Evolutionary conservation across 2,113 vertebrate species (phyloP).

Genomic region (Salvelinus sp.): DNA sequence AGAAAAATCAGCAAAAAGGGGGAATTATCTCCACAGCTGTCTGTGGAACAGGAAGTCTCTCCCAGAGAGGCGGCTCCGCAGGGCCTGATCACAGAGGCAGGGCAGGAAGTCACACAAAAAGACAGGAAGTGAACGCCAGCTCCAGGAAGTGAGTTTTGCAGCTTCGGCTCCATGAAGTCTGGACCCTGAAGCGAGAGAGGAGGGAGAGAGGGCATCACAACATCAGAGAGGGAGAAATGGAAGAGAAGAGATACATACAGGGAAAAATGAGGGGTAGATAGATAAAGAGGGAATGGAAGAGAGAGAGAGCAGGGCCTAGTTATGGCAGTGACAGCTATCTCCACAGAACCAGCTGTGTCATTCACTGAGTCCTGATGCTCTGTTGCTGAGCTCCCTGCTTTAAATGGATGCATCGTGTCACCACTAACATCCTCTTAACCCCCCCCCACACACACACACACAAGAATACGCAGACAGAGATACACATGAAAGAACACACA

Average conservation of each 20-base stretch:
- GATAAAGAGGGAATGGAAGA: conserved; percentile 40
- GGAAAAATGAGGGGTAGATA: conserved; percentile 44
- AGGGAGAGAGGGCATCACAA: conserved; percentile 16
- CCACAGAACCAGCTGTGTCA: conserved; percentile 77
- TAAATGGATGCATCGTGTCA: conserved; percentile 64
- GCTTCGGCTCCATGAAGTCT: conserved; percentile 87
- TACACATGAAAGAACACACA: background rate
- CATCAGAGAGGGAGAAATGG: conserved; percentile 20
- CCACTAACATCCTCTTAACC: conserved; percentile 30
- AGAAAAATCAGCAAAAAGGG: conserved; percentile 64
- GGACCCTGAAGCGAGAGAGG: conserved; percentile 70
- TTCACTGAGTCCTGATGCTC: conserved; percentile 67
- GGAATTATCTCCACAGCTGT: conserved; percentile 78
- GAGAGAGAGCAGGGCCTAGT: conserved; percentile 52
- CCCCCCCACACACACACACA: conserved; percentile 10
- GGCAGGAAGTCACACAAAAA: conserved; percentile 86
- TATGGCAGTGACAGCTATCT: conserved; percentile 73
- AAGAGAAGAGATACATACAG: too few relatives aligned
- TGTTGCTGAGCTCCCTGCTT: conserved; percentile 69
- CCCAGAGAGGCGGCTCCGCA: conserved; percentile 67
- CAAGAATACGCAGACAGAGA: too few relatives aligned
- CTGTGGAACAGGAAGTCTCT: conserved; percentile 77
- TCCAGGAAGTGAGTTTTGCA: conserved; percentile 82
- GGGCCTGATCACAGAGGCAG: conserved; percentile 73
- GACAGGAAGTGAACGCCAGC: conserved; percentile 82